Evolutionary conservation across 2,888 invertebrate species (phyloP), one percentile per base, ranked within the genome.

Genomic region (Himalopsyche kuldschensis): DNA sequence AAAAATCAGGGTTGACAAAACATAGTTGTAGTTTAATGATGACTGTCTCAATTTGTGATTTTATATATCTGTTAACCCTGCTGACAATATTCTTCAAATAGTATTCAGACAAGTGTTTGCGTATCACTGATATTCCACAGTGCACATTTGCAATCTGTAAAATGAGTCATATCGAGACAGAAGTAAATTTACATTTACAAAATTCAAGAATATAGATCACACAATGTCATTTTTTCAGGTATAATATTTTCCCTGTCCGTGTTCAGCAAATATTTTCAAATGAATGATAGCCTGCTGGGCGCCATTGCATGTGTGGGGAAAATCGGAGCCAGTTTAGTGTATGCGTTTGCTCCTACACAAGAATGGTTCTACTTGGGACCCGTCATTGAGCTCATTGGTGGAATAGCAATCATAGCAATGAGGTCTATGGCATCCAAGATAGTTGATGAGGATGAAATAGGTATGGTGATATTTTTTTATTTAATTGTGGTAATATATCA

Each of bases 401-500:
- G 91, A 24, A 91, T 92, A 0, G 92, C 92, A 0, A 88, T 93
- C 32, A 93, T 93, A n/a, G 92, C 93, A 0, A 90, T 93, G 81
- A 89, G 93, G 79, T 93, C 93, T 0, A 91, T 93, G 69, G 92
- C 92, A 4, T 91, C 92, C 0, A 93, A 93, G 87, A 90, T 91
- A 86, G 93, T 93, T 8, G 90, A 92, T 31, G 88, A 90, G 3
- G 92, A 93, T 86, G 93, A 93, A 91, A 89, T 93, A 86, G 93
- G 93, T 91, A 88, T 89, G 91, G 41, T 20, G 3, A 20, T 75
- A n/a, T 17, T 31, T 75, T 75, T 5, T 75, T 75, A 11, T 80
- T 81, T 80, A 31, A 11, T 2, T 35, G 8, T 5, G 1, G 8
- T 3, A 3, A 41, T 2, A 41, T 15, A 41, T 15, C 15, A 2